Evolutionary conservation across 2,113 vertebrate species (phyloP), one percentile per base, ranked within the genome.

Genomic region (Vidua chalybeata): DNA sequence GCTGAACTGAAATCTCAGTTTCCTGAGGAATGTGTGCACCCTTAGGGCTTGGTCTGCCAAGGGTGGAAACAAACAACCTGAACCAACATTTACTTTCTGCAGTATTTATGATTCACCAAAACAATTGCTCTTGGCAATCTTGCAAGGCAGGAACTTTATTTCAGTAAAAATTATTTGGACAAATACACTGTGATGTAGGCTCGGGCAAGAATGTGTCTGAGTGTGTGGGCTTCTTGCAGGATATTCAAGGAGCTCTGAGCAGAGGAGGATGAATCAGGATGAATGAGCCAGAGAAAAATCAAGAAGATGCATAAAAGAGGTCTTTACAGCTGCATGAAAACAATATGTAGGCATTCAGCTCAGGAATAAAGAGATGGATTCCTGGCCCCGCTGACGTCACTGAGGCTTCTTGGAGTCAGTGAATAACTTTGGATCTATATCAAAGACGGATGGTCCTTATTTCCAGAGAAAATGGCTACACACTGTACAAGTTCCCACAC

Each of bases 41-140:
- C 31, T 64, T 48, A 33, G 8, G 5, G 35, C 85, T 94, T 55
- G 58, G 26, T 63, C 75, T 89, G 75, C 82, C 93, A 90, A 96
- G 90, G 55, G 84, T 61, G 56, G 90, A 95, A 93, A 93, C 72
- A 94, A 96, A 85, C 62, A 95, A 92, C 94, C 69, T 93, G 81
- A 95, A 90, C 62, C 43, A 91, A 96, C 88, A 62, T 96, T 97
- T 95, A 90, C 84, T 96, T 97, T 95, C 75, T 90, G 87, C 94
- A 96, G 72, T 76, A 90, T 97, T 96, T 94, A 96, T 97, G 95
- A 97, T 96, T 97, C 97, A 97, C 94, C 94, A 91, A 96, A 97
- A 96, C 93, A 97, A 94, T 95, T 76, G 93, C 93, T 96, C 55
- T 81, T 73, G 95, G 95, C 94, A 95, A 82, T 81, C 89, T 75